A percentile compares a stretch with the other conserved stretches of the same genome.
Conservation (phyloP, 2,797 vertebrate species). For the Xiphophorus birchmanni region DNA sequence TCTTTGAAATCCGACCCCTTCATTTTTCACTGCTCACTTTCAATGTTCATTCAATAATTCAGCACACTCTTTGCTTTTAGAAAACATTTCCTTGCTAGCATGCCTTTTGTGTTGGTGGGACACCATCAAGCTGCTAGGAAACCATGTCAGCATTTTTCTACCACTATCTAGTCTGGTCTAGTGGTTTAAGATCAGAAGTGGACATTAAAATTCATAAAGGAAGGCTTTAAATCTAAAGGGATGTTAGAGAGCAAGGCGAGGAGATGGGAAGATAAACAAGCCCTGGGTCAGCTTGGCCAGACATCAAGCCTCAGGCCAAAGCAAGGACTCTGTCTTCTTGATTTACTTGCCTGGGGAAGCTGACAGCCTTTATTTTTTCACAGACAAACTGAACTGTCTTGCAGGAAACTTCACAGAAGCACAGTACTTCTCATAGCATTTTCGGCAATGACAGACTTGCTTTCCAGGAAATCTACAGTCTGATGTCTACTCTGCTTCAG, state of each 20-base stretch:
- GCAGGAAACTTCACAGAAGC: not conserved
- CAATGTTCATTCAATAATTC: slow-evolving; percentile 68
- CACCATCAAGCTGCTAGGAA: slow-evolving; percentile 9
- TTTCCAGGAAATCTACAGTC: slow-evolving; percentile 10
- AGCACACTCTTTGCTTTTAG: slow-evolving; percentile 57
- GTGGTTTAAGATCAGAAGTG: slow-evolving; percentile 55
- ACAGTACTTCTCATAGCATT: slow-evolving; percentile 12
- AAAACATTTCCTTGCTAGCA: slow-evolving; percentile 33
- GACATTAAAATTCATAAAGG: slow-evolving; percentile 72
- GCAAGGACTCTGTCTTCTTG: slow-evolving; percentile 22
- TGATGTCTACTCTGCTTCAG: slow-evolving; percentile 11
- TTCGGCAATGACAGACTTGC: slow-evolving; percentile 9
- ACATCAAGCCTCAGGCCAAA: slow-evolving; percentile 55
- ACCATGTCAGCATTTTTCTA: slow-evolving; percentile 33
- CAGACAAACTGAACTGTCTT: slow-evolving; percentile 8
- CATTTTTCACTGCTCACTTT: slow-evolving; percentile 29
- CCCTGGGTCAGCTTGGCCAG: slow-evolving; percentile 31
- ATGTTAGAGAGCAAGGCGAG: slow-evolving; percentile 19
- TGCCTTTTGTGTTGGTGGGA: slow-evolving; percentile 47
- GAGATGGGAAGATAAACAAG: slow-evolving; percentile 51
- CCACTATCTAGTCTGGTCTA: slow-evolving; percentile 28
- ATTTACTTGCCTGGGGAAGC: slow-evolving; percentile 18
- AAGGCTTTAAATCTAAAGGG: slow-evolving; percentile 33
- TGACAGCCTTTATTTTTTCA: slow-evolving; percentile 9
- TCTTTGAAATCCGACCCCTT: slow-evolving; percentile 18